phyloP scores from a whole-genome alignment of 2,888 invertebrate genomes.

The Hypercompe scribonia region DNA sequence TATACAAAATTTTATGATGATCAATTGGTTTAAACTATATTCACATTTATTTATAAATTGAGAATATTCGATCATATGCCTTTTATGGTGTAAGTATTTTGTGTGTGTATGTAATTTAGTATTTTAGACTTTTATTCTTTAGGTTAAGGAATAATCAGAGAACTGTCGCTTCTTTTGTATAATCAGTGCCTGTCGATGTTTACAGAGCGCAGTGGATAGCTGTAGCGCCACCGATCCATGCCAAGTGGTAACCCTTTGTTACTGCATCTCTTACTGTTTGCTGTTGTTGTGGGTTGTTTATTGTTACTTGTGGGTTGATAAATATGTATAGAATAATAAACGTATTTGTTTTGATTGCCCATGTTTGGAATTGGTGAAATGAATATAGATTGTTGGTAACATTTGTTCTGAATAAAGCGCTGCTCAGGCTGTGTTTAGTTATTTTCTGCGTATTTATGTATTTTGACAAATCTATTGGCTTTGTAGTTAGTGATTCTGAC shows the following conservation, averaged over 20 bases:
- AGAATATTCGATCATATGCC: too few relatives aligned
- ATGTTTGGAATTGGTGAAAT: conserved; percentile 7
- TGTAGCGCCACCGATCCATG: conserved; percentile 53
- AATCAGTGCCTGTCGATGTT: conserved; percentile 51
- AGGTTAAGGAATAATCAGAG: conserved; percentile 29
- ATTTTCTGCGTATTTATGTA: too few relatives aligned
- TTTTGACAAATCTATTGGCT: too few relatives aligned
- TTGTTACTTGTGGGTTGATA: conserved; percentile 41
- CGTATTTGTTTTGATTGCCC: conserved; percentile 7
- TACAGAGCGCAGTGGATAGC: conserved; percentile 51
- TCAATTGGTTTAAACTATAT: too few relatives aligned
- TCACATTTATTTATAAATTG: too few relatives aligned
- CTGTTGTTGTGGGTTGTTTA: conserved; percentile 54
- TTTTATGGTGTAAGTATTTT: too few relatives aligned
- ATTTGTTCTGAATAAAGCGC: neutral
- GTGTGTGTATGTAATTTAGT: neutral
- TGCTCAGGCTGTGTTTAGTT: neutral
- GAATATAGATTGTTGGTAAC: neutral
- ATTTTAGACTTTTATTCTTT: neutral
- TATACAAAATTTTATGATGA: too few relatives aligned
- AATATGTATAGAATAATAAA: conserved; percentile 24
- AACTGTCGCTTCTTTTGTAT: conserved; percentile 43
- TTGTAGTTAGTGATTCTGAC: too few relatives aligned
- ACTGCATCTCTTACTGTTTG: conserved; percentile 54
- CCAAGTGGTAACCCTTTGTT: conserved; percentile 65